Base-by-base conservation (phyloP, 2,888 invertebrate genomes). In the Hydrotaea diabolus region DNA sequence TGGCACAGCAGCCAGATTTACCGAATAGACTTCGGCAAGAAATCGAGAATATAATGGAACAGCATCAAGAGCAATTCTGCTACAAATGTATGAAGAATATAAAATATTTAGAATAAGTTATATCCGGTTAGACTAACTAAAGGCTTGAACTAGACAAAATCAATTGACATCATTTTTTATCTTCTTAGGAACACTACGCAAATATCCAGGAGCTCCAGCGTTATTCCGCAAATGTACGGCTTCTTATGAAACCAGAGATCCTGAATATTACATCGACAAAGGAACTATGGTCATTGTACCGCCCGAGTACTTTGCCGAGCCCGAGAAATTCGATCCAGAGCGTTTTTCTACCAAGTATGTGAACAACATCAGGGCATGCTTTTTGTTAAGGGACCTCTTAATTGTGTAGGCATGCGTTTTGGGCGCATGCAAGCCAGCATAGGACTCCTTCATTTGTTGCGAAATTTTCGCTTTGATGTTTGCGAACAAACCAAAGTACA, bases 261-360 rank as follows among this genome's bases (percentile, higher is more conserved):
- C 91, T 0, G 91, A 93, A 11, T 89, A 93, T 78, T 89, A 92
- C 0, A 93, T 94, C 79, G 93, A 93, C 59, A 93, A 93, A 86
- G 94, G 93, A 0, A 93, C 93, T 3, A 88, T 92, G 43, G 89
- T 94, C 0, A 89, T 94, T 4, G 93, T 95, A 64, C 94, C 95
- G 0, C 90, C 92, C 1, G 92, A 93, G 71, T 92, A 94, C 83
- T 95, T 94, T 85, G 93, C 94, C 0, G 92, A 95, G 13, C 95
- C 95, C 0, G 92, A 94, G 2, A 92, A 91, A 21, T 95, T 95
- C 75, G 93, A 94, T 66, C 95, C 95, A 0, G 94, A 95, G 9
- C 92, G 95, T 86, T 95, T 95, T 88, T 89, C 92, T 0, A 90
- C 93, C 0, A 94, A 94, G 83, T 93, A 93, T 39, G 94, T 94